Evolutionary conservation across 2,113 vertebrate species (phyloP).

Genomic region (Corapipo altera): DNA sequence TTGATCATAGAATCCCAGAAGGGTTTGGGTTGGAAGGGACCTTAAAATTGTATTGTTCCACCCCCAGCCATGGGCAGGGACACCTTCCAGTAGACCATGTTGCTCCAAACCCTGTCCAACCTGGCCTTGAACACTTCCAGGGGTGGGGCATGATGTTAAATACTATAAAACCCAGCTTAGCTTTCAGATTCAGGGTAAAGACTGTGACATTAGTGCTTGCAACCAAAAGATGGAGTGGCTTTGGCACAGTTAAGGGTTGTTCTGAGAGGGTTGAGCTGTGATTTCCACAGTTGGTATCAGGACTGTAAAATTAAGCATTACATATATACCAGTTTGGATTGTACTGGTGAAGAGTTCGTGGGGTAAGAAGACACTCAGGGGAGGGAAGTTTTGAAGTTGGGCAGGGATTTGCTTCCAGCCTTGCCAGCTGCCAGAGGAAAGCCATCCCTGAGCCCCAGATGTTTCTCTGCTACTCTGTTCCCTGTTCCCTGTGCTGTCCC

Average conservation of each 20-base stretch:
- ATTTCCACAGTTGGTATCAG: neutral
- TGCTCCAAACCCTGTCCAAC: too few species aligned
- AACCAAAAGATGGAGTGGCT: neutral
- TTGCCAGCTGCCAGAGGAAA: neutral
- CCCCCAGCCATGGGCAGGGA: neutral
- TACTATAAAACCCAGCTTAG: neutral
- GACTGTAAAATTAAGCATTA: neutral
- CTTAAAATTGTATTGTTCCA: neutral
- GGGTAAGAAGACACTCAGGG: neutral
- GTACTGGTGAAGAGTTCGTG: neutral
- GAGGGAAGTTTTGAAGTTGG: neutral
- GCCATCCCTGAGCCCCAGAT: neutral
- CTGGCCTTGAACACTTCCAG: neutral
- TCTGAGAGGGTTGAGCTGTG: neutral
- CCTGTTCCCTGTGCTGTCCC: neutral
- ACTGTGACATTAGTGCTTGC: neutral
- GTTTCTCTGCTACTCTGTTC: neutral
- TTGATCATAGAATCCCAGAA: neutral
- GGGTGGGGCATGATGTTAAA: neutral
- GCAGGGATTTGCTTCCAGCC: neutral
- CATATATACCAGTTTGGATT: neutral
- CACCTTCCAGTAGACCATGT: neutral
- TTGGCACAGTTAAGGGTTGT: neutral
- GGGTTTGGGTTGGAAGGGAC: neutral
- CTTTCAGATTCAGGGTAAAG: neutral